phyloP scores from a whole-genome alignment of 2,888 invertebrate genomes.

The Drosophila silvestris region DNA sequence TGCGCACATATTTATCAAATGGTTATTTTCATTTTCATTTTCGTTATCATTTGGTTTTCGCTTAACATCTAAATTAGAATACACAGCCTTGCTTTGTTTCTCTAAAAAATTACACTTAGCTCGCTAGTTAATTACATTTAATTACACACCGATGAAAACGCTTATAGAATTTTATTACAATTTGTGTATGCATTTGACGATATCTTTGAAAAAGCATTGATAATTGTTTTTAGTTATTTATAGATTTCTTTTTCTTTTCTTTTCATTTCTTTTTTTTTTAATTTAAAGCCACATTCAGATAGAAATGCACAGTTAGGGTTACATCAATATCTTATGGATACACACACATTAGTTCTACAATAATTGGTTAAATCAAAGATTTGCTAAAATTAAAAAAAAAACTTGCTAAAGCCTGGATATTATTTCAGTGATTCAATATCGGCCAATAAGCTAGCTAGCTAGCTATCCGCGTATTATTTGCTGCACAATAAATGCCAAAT shows the following conservation, averaged over 20 bases:
- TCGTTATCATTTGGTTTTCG: conserved; percentile 7
- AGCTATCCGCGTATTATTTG: neutral
- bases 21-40: conserved; percentile 24
- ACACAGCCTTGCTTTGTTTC: conserved; percentile 85
- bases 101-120: conserved; percentile 82
- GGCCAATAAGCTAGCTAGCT: neutral
- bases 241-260: neutral
- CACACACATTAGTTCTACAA: conserved; percentile 36
- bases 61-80: conserved; percentile 76
- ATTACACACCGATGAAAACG: conserved; percentile 48
- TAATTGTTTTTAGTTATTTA: conserved; percentile 2
- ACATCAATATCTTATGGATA: conserved; percentile 28
- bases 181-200: conserved; percentile 25
- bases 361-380: conserved; percentile 19
- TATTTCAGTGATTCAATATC: conserved; percentile 17
- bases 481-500: conserved; percentile 11
- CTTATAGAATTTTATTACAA: conserved; percentile 28
- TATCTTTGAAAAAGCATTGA: conserved; percentile 28
- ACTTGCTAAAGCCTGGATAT: conserved; percentile 27
- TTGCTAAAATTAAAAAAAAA: conserved; percentile 38
- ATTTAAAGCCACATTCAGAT: conserved; percentile 80
- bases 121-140: conserved; percentile 55
- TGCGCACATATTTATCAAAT: conserved; percentile 44
- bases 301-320: conserved; percentile 65
- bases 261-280: conserved; percentile 1